Evolutionary conservation across 2,797 vertebrate genomes (phyloP).

Genomic region (Paedocypris micromegethes): DNA sequence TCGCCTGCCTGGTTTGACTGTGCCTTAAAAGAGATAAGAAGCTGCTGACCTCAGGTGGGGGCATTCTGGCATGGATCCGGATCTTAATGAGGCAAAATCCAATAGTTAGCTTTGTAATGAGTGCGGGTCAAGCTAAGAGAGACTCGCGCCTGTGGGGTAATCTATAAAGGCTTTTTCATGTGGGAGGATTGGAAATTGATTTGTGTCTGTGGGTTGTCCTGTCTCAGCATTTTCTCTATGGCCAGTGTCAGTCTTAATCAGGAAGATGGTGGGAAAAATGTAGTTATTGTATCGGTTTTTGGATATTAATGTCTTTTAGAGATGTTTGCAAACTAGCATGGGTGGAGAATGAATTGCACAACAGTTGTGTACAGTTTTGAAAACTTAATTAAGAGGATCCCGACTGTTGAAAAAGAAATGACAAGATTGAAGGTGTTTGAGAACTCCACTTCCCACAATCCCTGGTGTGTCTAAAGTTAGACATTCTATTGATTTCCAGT

Average conservation of each 20-base stretch:
- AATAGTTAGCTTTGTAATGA: constrained; percentile 43
- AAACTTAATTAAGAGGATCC: no score
- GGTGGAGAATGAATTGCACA: not conserved
- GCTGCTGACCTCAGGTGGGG: constrained; percentile 39
- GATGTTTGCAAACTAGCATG: not conserved
- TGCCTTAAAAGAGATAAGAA: constrained; percentile 29
- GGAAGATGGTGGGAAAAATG: constrained; percentile 1
- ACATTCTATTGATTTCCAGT: no score
- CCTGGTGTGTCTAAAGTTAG: no score
- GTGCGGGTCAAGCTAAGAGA: constrained; percentile 36
- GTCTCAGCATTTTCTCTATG: constrained; percentile 25
- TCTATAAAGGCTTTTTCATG: constrained; percentile 29
- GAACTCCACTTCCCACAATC: no score
- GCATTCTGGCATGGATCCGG: constrained; percentile 22
- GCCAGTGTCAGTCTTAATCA: constrained; percentile 5
- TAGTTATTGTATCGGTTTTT: constrained; percentile 13
- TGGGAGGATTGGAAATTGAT: constrained; percentile 34
- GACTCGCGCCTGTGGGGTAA: constrained; percentile 12
- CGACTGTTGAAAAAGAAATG: no score
- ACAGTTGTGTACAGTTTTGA: not conserved
- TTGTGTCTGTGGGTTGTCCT: constrained; percentile 8
- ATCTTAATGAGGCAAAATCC: constrained; percentile 41
- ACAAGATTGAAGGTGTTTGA: no score
- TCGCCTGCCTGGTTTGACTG: constrained; percentile 18
- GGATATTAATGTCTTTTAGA: constrained; percentile 29